phyloP scores from a whole-genome alignment of 1,140 invertebrate species.

The Mactra quadrangularis region DNA sequence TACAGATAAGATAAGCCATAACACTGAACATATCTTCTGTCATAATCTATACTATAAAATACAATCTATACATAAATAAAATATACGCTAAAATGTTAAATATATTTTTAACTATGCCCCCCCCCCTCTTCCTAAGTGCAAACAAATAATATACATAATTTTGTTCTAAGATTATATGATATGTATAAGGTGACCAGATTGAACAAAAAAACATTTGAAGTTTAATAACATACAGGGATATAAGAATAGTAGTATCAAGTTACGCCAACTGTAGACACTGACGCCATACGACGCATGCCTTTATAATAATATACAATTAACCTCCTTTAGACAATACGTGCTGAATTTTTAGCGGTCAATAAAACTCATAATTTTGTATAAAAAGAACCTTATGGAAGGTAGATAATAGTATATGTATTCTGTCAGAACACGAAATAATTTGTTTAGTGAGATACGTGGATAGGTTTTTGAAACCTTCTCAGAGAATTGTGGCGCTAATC shows the following conservation, averaged over 20 bases:
- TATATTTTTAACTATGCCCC: too few species aligned
- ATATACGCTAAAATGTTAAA: too few species aligned
- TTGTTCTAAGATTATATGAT: too few species aligned
- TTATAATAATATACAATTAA: conserved; percentile 45
- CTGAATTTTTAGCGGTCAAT: conserved; percentile 22
- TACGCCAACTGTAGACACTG: neutral
- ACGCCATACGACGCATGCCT: conserved; percentile 4
- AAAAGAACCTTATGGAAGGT: too few species aligned
- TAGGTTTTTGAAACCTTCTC: conserved; percentile 50
- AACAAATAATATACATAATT: too few species aligned
- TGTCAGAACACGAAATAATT: neutral
- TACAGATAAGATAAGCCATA: too few species aligned
- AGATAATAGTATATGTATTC: conserved; percentile 13
- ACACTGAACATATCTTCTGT: too few species aligned
- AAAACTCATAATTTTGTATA: conserved; percentile 31
- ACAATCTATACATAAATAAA: too few species aligned
- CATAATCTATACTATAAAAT: too few species aligned
- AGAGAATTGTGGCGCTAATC: conserved; percentile 62
- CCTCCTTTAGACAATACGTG: conserved; percentile 44
- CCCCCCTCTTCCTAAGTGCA: too few species aligned
- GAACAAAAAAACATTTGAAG: neutral
- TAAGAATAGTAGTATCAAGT: conserved; percentile 5
- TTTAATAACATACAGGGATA: conserved; percentile 5
- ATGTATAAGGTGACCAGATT: too few species aligned
- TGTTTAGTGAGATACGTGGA: conserved; percentile 22